Evolutionary conservation across 2,888 invertebrate species (phyloP).

Genomic region (Sesamia inferens): DNA sequence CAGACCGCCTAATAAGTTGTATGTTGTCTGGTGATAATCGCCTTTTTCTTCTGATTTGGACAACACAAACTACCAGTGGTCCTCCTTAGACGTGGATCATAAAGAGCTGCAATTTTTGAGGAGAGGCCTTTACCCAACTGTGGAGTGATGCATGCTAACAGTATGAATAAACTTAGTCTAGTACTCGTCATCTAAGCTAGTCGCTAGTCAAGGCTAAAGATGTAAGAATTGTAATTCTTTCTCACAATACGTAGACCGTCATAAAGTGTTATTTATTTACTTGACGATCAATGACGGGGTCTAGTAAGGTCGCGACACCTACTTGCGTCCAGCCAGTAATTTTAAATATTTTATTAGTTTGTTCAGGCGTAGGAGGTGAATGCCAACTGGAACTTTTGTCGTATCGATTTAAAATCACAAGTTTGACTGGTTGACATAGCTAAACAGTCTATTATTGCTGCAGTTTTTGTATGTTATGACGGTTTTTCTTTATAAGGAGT

Average conservation of each 20-base stretch:
- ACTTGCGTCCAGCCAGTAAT: slow-evolving; percentile 49
- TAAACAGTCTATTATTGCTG: slow-evolving; percentile 44
- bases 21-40: too few species aligned
- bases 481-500: slow-evolving; percentile 18
- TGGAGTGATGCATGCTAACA: too few species aligned
- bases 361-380: slow-evolving; percentile 55
- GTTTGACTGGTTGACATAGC: slow-evolving; percentile 40
- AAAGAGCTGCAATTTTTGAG: too few species aligned
- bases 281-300: slow-evolving; percentile 49
- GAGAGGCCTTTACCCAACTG: too few species aligned
- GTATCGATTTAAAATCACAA: slow-evolving; percentile 57
- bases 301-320: slow-evolving; percentile 55
- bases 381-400: slow-evolving; percentile 59
- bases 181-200: neutral
- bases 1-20: too few species aligned
- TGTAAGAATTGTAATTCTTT: slow-evolving; percentile 11
- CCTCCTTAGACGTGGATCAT: too few species aligned
- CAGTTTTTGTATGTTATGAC: slow-evolving; percentile 39
- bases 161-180: neutral
- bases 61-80: too few species aligned
- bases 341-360: slow-evolving; percentile 65
- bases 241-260: slow-evolving; percentile 12
- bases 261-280: slow-evolving; percentile 51
- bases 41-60: too few species aligned
- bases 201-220: slow-evolving; percentile 8